phyloP scores from a whole-genome alignment of 2,797 vertebrate species.

The Pterois miles region DNA sequence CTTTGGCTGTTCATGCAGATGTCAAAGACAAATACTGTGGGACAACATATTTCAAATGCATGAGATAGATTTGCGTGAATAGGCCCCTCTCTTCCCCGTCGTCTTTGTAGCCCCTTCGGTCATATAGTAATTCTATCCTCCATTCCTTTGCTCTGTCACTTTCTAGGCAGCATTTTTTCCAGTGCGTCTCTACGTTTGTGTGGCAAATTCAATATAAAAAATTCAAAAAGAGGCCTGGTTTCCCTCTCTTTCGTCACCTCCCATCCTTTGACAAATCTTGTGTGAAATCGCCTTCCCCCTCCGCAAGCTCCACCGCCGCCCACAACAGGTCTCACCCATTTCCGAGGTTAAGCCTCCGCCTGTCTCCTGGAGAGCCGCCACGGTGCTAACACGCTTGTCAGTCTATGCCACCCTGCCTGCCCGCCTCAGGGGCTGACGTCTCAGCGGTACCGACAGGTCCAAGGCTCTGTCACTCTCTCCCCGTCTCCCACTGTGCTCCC shows the following conservation, averaged over 20 bases:
- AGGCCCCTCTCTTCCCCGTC: slow-evolving; percentile 11
- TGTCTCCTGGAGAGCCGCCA: slow-evolving; percentile 47
- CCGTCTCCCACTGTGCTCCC: slow-evolving; percentile 50
- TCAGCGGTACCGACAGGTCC: slow-evolving; percentile 59
- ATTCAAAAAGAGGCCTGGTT: slow-evolving; percentile 25
- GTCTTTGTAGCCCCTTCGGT: slow-evolving; percentile 13
- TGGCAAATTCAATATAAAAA: slow-evolving; percentile 28
- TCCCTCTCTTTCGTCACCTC: slow-evolving; percentile 41
- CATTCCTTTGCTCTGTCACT: neutral
- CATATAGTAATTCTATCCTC: slow-evolving; percentile 27
- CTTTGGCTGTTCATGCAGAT: slow-evolving; percentile 42
- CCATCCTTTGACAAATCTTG: slow-evolving; percentile 40
- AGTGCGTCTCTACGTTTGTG: slow-evolving; percentile 21
- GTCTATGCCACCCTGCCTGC: slow-evolving; percentile 40
- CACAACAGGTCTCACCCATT: slow-evolving; percentile 40
- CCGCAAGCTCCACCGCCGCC: slow-evolving; percentile 2
- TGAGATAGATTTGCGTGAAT: slow-evolving; percentile 42
- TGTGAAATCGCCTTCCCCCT: slow-evolving; percentile 42
- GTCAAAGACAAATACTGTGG: slow-evolving; percentile 50
- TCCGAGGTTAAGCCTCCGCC: slow-evolving; percentile 59
- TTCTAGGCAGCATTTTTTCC: slow-evolving; percentile 12
- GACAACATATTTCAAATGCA: slow-evolving; percentile 53
- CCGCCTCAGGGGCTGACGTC: slow-evolving; percentile 52
- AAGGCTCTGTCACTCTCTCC: slow-evolving; percentile 55
- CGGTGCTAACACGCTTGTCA: slow-evolving; percentile 66